Conservation (phyloP, 2,888 invertebrate genomes). For the Rambutsinella grinnellia region DNA sequence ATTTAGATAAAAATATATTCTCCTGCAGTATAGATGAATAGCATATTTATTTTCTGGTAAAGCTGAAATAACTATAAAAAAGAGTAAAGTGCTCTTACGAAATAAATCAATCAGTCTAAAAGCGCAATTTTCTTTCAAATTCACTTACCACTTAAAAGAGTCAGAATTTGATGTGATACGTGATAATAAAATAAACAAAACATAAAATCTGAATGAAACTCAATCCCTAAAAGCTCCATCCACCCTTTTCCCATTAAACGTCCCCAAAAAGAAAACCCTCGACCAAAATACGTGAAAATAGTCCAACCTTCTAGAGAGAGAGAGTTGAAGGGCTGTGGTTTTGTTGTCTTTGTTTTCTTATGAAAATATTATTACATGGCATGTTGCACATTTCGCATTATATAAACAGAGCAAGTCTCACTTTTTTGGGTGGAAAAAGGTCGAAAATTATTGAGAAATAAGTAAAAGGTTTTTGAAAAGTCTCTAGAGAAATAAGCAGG, state of each 20-base stretch:
- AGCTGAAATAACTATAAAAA: neutral
- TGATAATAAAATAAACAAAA: slow-evolving; percentile 14
- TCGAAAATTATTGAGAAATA: slow-evolving; percentile 22
- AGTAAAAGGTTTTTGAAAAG: slow-evolving; percentile 44
- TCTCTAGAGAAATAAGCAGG: slow-evolving; percentile 36
- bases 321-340: too few relatives aligned
- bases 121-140: slow-evolving; percentile 10
- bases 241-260: slow-evolving; percentile 6
- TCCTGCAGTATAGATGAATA: too few relatives aligned
- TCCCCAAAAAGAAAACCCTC: too few relatives aligned
- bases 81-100: neutral
- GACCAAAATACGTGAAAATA: too few relatives aligned
- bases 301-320: too few relatives aligned
- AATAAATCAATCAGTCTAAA: slow-evolving; percentile 12
- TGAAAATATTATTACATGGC: neutral
- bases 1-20: too few relatives aligned
- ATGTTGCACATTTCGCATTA: neutral
- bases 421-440: slow-evolving; percentile 4
- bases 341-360: neutral
- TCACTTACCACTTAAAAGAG: neutral
- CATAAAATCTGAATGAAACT: slow-evolving; percentile 17
- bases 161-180: neutral
- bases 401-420: neutral
- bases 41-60: too few relatives aligned
- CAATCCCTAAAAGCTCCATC: neutral